Base-by-base conservation (phyloP, 2,888 invertebrate species). In the Sesia apiformis region DNA sequence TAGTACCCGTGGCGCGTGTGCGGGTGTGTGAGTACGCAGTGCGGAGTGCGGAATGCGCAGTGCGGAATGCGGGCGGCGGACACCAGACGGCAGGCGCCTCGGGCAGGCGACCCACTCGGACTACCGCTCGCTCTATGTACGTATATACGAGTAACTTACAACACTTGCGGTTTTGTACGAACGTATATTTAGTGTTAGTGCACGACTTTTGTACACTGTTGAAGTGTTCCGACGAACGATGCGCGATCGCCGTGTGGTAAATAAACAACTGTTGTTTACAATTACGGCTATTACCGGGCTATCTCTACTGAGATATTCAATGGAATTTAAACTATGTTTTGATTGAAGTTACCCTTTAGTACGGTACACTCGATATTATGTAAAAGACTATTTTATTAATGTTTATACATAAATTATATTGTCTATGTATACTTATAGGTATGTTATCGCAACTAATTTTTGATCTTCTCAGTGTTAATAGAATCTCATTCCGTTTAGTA, bases 371-470 rank as follows among this genome's bases (percentile, higher is more conserved):
- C 69, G 65, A 66, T 69, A 67, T 65, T 63, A 65, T 74, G 70
- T 70, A 67, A 52, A 72, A 70, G 71, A 73, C 72, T 78, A 76
- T 81, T 79, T 78, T 80, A 78, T 65, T 61, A 76, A 74, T 63
- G 61, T 75, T 72, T 76, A 73, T 70, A 70, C 66, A 63, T 60
- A 61, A 64, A 64, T 23, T 23, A 23, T 23, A 23, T 23, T 23
- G 23, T 23, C 23, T 23, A 23, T 23, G 23, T 23, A 23, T 62
- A 56, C 5, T 58, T 64, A 55, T 57, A 56, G 43, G 56, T 59
- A 58, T 51, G 49, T 39, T 38, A 43, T 51, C 51, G 5, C 3
- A 38, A 51, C 39, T 51, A 50, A 56, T 23, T 49, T 54, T 56
- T 56, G 55, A 56, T 58, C 52, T 51, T 60, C 60, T 65, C 57